A percentile compares a stretch with the other conserved stretches of the same genome.
Conservation (phyloP, 2,888 invertebrate genomes). For the Polydrusus pterygomalis region DNA sequence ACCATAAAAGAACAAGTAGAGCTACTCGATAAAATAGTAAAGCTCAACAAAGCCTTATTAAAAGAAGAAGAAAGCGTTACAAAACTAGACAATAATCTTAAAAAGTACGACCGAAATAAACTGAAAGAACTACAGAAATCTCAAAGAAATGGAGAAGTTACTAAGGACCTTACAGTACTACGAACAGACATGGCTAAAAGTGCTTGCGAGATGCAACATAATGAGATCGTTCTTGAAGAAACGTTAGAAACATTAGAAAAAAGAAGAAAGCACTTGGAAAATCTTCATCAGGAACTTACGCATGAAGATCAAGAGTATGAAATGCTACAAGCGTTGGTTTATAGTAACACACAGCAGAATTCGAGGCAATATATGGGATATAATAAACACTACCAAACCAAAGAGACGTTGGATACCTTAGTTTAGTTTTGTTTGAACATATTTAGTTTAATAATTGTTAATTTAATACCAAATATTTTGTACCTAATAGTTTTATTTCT, state of each 20-base stretch:
- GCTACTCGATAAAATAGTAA: constrained; percentile 82
- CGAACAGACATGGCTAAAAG: constrained; percentile 70
- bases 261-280: constrained; percentile 66
- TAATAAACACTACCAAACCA: constrained; percentile 68
- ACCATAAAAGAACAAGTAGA: constrained; percentile 79
- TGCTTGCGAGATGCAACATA: constrained; percentile 72
- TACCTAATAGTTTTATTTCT: constrained; percentile 67
- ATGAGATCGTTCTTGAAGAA: constrained; percentile 70
- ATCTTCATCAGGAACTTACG: constrained; percentile 67
- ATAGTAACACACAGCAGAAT: constrained; percentile 62
- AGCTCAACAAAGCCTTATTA: constrained; percentile 83
- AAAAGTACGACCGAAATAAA: constrained; percentile 70
- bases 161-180: constrained; percentile 65
- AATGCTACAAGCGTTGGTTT: constrained; percentile 70
- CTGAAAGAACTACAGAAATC: constrained; percentile 71
- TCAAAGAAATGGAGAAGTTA: constrained; percentile 64
- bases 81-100: constrained; percentile 76
- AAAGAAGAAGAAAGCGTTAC: constrained; percentile 84
- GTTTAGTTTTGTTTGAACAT: constrained; percentile 63
- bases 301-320: constrained; percentile 70
- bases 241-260: constrained; percentile 67
- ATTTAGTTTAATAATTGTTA: constrained; percentile 48
- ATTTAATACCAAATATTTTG: constrained; percentile 72
- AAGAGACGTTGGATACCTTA: constrained; percentile 73
- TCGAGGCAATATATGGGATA: constrained; percentile 40